Evolutionary conservation across 1,140 invertebrate genomes (phyloP).

Genomic region (Hylyphantes graminicola): DNA sequence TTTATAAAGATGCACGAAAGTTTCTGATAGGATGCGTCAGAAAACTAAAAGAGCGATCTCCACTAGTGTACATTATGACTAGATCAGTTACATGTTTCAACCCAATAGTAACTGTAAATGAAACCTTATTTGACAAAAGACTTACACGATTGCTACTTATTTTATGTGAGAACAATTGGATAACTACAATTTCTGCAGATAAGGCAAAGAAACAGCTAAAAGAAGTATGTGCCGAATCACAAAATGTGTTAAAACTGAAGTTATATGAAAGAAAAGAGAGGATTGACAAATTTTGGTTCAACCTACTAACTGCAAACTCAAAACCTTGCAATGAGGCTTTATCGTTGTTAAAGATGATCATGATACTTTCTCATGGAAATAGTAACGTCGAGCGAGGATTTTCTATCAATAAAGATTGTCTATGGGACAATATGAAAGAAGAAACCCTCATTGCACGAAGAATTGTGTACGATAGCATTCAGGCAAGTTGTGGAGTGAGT

Average conservation of each 20-base stretch:
- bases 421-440: slow-evolving; percentile 18
- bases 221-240: background rate
- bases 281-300: background rate
- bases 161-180: background rate
- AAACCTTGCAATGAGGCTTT: background rate
- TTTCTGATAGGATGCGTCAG: background rate
- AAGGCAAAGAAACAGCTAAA: background rate
- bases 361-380: no score
- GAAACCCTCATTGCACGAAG: background rate
- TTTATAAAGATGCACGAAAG: background rate
- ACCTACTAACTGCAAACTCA: background rate
- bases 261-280: background rate
- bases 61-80: background rate
- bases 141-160: background rate
- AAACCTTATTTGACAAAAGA: background rate
- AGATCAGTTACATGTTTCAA: no score
- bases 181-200: background rate
- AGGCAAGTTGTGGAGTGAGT: background rate
- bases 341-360: no score
- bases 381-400: no score
- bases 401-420: no score
- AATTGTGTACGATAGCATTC: slow-evolving; percentile 19
- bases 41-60: background rate
- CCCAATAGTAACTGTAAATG: background rate
- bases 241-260: background rate